Conservation (phyloP, 2,888 invertebrate genomes). For the Orgyia antiqua region DNA sequence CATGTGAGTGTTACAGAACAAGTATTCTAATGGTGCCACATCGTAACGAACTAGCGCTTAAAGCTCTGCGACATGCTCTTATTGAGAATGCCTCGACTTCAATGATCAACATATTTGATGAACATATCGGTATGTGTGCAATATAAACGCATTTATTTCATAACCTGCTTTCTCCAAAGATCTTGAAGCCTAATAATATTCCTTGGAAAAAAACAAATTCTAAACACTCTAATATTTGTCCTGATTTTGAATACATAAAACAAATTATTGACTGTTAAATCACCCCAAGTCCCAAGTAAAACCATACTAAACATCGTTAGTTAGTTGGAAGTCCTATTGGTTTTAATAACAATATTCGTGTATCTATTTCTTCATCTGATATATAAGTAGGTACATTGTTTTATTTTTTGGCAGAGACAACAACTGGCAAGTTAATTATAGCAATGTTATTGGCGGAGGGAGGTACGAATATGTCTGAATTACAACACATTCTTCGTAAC, state of each 20-base stretch:
- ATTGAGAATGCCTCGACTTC: slow-evolving; percentile 52
- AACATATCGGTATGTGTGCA: slow-evolving; percentile 46
- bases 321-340: no score
- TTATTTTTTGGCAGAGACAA: slow-evolving; percentile 36
- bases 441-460: slow-evolving; percentile 56
- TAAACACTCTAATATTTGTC: no score
- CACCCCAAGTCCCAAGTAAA: no score
- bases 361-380: no score
- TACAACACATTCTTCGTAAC: slow-evolving; percentile 51
- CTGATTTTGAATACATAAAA: no score
- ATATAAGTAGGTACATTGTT: no score
- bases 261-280: no score
- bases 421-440: slow-evolving; percentile 55
- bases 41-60: slow-evolving; percentile 61
- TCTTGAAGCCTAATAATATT: no score
- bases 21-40: slow-evolving; percentile 55
- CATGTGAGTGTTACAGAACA: slow-evolving; percentile 63
- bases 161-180: no score
- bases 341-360: no score
- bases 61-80: slow-evolving; percentile 54
- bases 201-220: no score
- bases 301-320: no score
- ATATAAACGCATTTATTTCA: not conserved
- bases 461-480: slow-evolving; percentile 54
- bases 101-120: slow-evolving; percentile 62